phyloP scores from a whole-genome alignment of 2,797 vertebrate species.

The Darevskia nairensis region DNA sequence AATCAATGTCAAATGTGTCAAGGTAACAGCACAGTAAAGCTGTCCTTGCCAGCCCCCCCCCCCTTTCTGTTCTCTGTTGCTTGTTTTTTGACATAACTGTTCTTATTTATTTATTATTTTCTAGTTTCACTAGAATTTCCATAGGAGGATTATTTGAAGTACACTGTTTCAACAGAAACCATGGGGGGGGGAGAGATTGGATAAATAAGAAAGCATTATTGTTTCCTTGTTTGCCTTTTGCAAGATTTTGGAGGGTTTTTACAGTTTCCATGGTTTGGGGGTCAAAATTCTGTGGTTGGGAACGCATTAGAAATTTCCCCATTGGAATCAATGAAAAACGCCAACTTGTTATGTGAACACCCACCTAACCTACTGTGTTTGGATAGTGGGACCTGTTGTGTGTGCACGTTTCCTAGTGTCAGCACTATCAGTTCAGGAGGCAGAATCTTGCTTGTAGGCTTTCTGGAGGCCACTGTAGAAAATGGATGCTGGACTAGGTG shows the following conservation, averaged over 20 bases:
- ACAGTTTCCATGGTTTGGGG: too few species aligned
- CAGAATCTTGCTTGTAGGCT: not conserved
- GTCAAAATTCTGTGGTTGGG: too few species aligned
- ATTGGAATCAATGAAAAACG: too few species aligned
- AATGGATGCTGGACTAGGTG: too few species aligned
- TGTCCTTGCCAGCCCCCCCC: not conserved
- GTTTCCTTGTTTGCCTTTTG: too few species aligned
- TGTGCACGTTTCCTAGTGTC: not conserved
- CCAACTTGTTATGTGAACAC: too few species aligned
- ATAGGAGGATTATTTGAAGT: not conserved
- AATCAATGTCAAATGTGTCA: constrained; percentile 98
- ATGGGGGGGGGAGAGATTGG: too few species aligned
- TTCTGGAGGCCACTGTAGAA: not conserved
- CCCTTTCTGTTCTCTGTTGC: not conserved
- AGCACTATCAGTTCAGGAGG: not conserved
- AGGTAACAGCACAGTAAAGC: constrained; percentile 79
- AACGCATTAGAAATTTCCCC: too few species aligned
- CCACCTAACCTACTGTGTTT: too few species aligned
- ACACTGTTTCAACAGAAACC: not conserved
- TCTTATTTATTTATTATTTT: not conserved
- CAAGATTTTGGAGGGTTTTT: too few species aligned
- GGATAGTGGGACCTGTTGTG: too few species aligned
- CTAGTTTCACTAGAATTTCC: constrained; percentile 13
- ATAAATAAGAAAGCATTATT: too few species aligned
- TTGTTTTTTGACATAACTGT: not conserved